Base-by-base conservation (phyloP, 2,113 vertebrate species). In the Atrichornis clamosus region DNA sequence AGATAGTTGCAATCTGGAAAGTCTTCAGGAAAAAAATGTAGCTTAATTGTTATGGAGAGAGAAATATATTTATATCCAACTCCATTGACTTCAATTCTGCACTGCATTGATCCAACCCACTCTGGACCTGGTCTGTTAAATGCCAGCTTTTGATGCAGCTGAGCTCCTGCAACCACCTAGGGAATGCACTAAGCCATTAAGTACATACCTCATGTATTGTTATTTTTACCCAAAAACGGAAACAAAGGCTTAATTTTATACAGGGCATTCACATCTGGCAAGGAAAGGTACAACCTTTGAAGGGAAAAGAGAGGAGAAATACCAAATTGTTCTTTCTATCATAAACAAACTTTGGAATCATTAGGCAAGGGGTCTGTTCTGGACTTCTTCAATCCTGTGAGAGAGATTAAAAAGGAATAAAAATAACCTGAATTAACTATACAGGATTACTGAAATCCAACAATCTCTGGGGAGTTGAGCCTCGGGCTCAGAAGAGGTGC, bases 341-440 rank as follows among this genome's bases (percentile, higher is more conserved):
- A 2, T 50, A 68, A 96, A 68, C 7, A 56, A 64, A 35, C 47
- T 78, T 80, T 56, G 63, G 63, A 94, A 78, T 64, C n/a, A 73
- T 82, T 88, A 93, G 84, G 85, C 82, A 73, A 84, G 52, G 46
- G 84, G 70, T 84, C 39, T 49, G 56, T 72, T 75, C 64, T 78
- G 73, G 76, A 93, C 53, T 75, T 74, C 75, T 63, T 89, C 88
- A 92, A 9, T 56, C 60, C 65, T 68, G 13, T n/a, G 32, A 86
- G n/a, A 42, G 59, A 93, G 77, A 96, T 78, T 95, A 62, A 84
- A 89, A 86, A 49, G 32, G 28, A 84, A 88, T 72, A 85, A 89
- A 94, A 96, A 92, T 70, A 94, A 95, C 75, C 73, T 63, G 84
- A 90, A 93, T 83, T 93, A 81, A 86, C 79, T 56, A 67, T 16